Evolutionary conservation across 2,888 invertebrate genomes (phyloP), one percentile per base, ranked within the genome.

Genomic region (Ennomos fuscantarius): DNA sequence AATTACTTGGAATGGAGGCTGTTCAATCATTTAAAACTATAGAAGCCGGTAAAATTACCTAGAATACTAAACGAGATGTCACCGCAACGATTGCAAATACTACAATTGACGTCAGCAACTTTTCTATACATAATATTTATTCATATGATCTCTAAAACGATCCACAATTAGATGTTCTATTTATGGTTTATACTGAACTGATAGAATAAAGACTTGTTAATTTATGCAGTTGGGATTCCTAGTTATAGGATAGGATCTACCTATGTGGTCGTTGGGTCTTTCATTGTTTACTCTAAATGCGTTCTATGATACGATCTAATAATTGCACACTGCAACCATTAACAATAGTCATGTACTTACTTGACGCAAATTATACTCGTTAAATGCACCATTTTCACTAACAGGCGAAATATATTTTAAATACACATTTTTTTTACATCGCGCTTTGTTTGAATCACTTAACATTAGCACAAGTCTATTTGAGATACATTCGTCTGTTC

Each of bases 311-410:
- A 6, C 24, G 24, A 24, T 24, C 24, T 24, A 24, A 24, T 24
- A 1, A 24, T 6, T 24, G 24, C 24, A 24, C 1, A 15, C 15
- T 24, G 24, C 40, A 10, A 9, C 15, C 8, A 6, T 8, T 1
- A 42, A 32, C 42, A n/a, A 42, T 12, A 78, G 82, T 78, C 24
- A 24, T 24, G 1, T 69, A 84, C 85, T 65, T 72, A 59, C 58
- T 65, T 72, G 44, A 75, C 48, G 64, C 83, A 84, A 55, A 84
- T 60, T 31, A 68, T 69, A 45, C 73, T 79, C 8, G 66, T 73
- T 53, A 80, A 63, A 32, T 70, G 71, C 60, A 84, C 83, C 84
- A 85, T 84, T 43, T 65, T 65, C 24, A 57, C 36, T 47, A 37
- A 15, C 12, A 11, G 5, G 43, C 44, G 32, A 33, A 51, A 42